These are phyloP conservation scores for Actias luna DNA, from an alignment of 2,888 invertebrate genomes.

Conservation along the genomic window DNA sequence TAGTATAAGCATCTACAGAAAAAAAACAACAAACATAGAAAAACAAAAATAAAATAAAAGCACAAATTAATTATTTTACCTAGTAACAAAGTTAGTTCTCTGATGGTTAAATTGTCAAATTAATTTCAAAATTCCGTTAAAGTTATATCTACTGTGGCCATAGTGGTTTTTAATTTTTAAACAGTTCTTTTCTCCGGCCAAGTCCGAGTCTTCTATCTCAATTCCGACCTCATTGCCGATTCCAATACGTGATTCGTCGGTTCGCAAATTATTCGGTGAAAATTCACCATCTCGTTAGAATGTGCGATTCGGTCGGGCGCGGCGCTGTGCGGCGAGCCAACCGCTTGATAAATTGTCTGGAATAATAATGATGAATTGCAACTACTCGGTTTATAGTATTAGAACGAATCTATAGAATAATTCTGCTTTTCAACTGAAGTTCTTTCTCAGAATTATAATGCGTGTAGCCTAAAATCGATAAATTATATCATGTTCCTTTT, in stretches of 20 bases:
- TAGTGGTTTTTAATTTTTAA: constrained; percentile 23
- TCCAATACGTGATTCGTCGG: constrained; percentile 82
- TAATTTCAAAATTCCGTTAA: neutral
- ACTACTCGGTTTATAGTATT: constrained; percentile 70
- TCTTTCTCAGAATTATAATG: neutral
- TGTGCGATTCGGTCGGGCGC: constrained; percentile 75
- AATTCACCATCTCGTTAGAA: constrained; percentile 82
- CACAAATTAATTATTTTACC: too few relatives aligned
- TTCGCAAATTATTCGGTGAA: constrained; percentile 81
- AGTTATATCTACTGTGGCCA: neutral
- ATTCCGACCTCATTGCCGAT: constrained; percentile 77
- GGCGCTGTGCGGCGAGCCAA: constrained; percentile 76
- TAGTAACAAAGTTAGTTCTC: too few relatives aligned
- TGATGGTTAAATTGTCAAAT: neutral
- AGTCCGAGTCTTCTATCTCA: constrained; percentile 79
- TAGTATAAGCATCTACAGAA: too few relatives aligned
- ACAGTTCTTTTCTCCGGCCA: constrained; percentile 51
- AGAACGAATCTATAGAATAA: constrained; percentile 68
- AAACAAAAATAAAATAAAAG: too few relatives aligned
- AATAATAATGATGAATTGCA: constrained; percentile 83
- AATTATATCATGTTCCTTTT: neutral
- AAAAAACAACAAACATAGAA: too few relatives aligned
- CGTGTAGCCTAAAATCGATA: neutral
- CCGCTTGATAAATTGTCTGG: constrained; percentile 82
- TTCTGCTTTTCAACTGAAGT: constrained; percentile 37